Conservation (phyloP, 1,140 invertebrate species). For the Cecropterus lyciades region DNA sequence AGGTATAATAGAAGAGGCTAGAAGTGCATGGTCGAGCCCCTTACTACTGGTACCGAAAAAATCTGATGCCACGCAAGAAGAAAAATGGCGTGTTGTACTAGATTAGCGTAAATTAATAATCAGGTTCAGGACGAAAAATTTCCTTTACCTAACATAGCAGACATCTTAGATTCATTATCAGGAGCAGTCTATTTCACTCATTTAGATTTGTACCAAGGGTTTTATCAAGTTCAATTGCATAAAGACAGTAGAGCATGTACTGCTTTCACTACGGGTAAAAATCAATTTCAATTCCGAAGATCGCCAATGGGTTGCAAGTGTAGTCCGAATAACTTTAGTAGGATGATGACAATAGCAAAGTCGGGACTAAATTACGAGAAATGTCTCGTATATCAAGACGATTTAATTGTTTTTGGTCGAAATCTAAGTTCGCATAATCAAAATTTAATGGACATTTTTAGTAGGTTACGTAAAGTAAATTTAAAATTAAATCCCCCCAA, state of each 20-base stretch:
- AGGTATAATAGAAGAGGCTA: constrained; percentile 1
- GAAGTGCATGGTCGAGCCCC: constrained; percentile 5
- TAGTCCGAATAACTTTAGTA: constrained; percentile 33
- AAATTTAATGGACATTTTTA: constrained; percentile 33
- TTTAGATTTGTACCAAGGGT: constrained; percentile 33
- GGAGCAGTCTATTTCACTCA: constrained; percentile 36
- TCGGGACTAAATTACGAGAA: constrained; percentile 30
- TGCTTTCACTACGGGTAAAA: constrained; percentile 32
- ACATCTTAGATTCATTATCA: constrained; percentile 39
- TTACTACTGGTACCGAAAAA: constrained; percentile 1
- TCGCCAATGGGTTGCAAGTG: constrained; percentile 39
- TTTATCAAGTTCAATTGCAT: constrained; percentile 31
- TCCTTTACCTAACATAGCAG: constrained; percentile 25
- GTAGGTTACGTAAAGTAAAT: constrained; percentile 28
- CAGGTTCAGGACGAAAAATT: constrained; percentile 7
- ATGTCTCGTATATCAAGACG: constrained; percentile 34
- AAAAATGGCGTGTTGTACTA: neutral
- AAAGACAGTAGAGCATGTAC: constrained; percentile 36
- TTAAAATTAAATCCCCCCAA: constrained; percentile 35
- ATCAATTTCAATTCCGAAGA: constrained; percentile 40
- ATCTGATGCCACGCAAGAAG: neutral
- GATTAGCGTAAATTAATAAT: constrained; percentile 3
- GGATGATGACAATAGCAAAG: constrained; percentile 37
- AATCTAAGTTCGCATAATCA: constrained; percentile 27
- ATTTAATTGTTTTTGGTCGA: constrained; percentile 22